These are phyloP conservation scores for Cacoxenus indagator DNA, from an alignment of 2,888 invertebrate species.

Conservation along the genomic window DNA sequence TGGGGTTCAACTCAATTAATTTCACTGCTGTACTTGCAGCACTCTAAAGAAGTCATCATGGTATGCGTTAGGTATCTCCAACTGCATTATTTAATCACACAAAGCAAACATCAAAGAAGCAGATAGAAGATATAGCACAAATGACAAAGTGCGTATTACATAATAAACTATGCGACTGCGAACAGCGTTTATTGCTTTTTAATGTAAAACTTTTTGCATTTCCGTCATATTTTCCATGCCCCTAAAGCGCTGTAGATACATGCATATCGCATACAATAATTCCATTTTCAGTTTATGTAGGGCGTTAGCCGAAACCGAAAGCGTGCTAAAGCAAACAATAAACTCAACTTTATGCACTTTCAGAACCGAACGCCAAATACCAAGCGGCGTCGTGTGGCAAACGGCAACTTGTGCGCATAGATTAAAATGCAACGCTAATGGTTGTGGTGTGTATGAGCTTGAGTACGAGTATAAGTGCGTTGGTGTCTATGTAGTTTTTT, in stretches of 20 bases:
- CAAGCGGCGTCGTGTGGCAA: neutral
- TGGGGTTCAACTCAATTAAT: too few relatives aligned
- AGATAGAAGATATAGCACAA: too few relatives aligned
- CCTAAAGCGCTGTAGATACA: neutral
- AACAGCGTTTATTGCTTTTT: slow-evolving; percentile 40
- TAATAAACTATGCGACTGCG: too few relatives aligned
- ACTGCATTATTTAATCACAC: too few relatives aligned
- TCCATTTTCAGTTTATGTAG: neutral
- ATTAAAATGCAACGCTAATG: neutral
- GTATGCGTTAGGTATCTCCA: too few relatives aligned
- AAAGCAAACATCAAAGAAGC: too few relatives aligned
- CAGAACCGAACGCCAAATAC: neutral
- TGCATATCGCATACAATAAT: slow-evolving; percentile 23
- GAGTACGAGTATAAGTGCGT: too few relatives aligned
- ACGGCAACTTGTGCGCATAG: neutral
- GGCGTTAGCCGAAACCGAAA: neutral
- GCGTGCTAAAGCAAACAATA: slow-evolving; percentile 31
- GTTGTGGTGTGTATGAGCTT: neutral
- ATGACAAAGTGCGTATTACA: too few relatives aligned
- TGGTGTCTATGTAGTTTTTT: neutral
- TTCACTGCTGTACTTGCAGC: too few relatives aligned
- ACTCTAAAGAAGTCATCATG: too few relatives aligned
- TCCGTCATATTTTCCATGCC: slow-evolving; percentile 59
- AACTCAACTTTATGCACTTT: slow-evolving; percentile 17
- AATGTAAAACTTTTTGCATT: slow-evolving; percentile 62